phyloP scores from a whole-genome alignment of 1,140 invertebrate species.

The Magallana ariakensis region DNA sequence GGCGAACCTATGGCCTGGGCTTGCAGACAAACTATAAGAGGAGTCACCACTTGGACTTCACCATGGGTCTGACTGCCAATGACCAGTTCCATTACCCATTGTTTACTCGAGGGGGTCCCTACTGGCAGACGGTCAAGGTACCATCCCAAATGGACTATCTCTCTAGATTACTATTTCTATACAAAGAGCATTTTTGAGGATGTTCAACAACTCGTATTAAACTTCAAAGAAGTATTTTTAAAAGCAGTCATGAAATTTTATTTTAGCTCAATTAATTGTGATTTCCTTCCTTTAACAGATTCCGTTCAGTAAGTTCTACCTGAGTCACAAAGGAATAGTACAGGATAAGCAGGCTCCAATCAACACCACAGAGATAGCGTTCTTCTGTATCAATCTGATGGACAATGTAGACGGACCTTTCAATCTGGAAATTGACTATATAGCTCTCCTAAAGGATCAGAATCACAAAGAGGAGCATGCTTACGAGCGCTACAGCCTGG shows the following conservation, averaged over 20 bases:
- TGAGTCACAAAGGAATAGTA: conserved; percentile 90
- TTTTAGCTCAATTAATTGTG: too few species aligned
- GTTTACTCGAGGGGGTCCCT: conserved; percentile 96
- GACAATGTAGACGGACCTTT: conserved; percentile 91
- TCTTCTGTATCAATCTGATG: conserved; percentile 89
- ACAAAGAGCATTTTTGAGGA: too few species aligned
- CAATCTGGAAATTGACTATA: conserved; percentile 94
- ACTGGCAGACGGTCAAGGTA: conserved; percentile 95
- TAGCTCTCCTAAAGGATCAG: conserved; percentile 90
- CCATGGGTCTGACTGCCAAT: conserved; percentile 90
- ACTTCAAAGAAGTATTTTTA: too few species aligned
- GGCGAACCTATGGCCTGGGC: conserved; percentile 91
- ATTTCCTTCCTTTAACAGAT: conserved; percentile 83
- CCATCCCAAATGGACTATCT: neutral
- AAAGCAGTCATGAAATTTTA: too few species aligned
- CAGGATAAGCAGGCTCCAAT: conserved; percentile 89
- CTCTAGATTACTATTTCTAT: neutral
- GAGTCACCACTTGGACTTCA: conserved; percentile 79
- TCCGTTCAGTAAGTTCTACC: conserved; percentile 96
- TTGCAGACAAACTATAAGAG: conserved; percentile 79
- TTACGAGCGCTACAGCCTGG: conserved; percentile 90
- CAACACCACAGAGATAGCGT: conserved; percentile 82
- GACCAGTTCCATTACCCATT: conserved; percentile 91
- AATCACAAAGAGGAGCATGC: conserved; percentile 90
- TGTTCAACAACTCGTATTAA: too few species aligned